Base-by-base conservation (phyloP, 2,113 vertebrate genomes). In the Myrmecobius fasciatus region DNA sequence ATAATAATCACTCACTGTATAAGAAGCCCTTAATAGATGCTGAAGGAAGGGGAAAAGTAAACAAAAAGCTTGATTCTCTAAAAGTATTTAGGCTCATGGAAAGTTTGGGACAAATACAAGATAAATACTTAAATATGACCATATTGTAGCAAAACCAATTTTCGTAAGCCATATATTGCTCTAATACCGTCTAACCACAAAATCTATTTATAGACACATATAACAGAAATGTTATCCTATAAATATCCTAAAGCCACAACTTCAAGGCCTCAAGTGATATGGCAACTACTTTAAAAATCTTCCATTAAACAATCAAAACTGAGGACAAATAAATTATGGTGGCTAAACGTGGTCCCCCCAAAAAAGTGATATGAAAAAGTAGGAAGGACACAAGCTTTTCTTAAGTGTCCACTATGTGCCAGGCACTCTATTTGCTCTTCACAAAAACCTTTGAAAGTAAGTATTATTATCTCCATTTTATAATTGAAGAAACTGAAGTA, bases 161-260 rank as follows among this genome's bases (percentile, higher is more conserved):
- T 91, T 94, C 89, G 89, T 46, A 95, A 91, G 47, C 67, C 89
- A 96, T 48, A 95, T 67, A 56, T 25, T 92, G 91, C 14, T 67
- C 12, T 5, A 67, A 52, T 54, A 56, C 31, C 60, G 47, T 96
- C 60, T 95, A 52, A 88, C 12, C 83, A 75, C 31, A 28, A 95
- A 26, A 51, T 90, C 25, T 95, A 83, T 89, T 54, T 91, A 54
- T 75, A 83, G 36, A 22, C 20, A 43, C 20, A 93, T 53, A 47
- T 92, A 67, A 92, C 53, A 46, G 20, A 83, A 83, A 83, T 43
- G 36, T 89, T 89, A 92, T n/a, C n/a, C n/a, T n/a, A n/a, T n/a
- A 91, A 91, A 91, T 25, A 91, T 89, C 53, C 12, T 43, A 53
- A 60, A 28, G 89, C 48, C 3, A 3, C 2, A 56, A 43, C 67